Conservation (phyloP, 2,888 invertebrate species). For the Leptogaster cylindrica region DNA sequence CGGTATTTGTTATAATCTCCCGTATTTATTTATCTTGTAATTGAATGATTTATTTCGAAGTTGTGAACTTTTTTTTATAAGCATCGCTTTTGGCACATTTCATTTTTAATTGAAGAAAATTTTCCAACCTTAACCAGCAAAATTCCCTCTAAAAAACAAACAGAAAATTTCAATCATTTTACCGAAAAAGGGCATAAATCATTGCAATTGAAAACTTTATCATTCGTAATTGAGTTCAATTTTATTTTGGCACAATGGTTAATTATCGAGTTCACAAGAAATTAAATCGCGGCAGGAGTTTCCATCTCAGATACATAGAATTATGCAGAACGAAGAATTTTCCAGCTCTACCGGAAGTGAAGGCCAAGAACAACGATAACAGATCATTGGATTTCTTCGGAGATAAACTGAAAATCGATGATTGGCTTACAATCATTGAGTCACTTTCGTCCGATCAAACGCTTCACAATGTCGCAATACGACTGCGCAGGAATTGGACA, state of each 20-base stretch:
- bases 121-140: too few species aligned
- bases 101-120: not conserved
- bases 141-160: too few species aligned
- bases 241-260: slow-evolving; percentile 17
- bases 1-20: not conserved
- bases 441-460: slow-evolving; percentile 75
- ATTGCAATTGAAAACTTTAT: not conserved
- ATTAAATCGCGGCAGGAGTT: slow-evolving; percentile 56
- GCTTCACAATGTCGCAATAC: slow-evolving; percentile 71
- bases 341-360: slow-evolving; percentile 55
- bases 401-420: slow-evolving; percentile 76
- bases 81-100: not conserved
- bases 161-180: too few species aligned
- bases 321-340: slow-evolving; percentile 59
- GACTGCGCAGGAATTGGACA: slow-evolving; percentile 64
- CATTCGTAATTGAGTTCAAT: not conserved
- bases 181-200: not conserved
- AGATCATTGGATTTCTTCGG: slow-evolving; percentile 73
- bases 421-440: slow-evolving; percentile 78
- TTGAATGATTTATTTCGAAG: slow-evolving; percentile 3
- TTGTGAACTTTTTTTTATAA: not conserved
- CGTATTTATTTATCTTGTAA: not conserved
- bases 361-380: slow-evolving; percentile 60
- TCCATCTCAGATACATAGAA: slow-evolving; percentile 60
- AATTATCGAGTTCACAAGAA: not conserved